Conservation (phyloP, 2,888 invertebrate species). For the Eupithecia inturbata region DNA sequence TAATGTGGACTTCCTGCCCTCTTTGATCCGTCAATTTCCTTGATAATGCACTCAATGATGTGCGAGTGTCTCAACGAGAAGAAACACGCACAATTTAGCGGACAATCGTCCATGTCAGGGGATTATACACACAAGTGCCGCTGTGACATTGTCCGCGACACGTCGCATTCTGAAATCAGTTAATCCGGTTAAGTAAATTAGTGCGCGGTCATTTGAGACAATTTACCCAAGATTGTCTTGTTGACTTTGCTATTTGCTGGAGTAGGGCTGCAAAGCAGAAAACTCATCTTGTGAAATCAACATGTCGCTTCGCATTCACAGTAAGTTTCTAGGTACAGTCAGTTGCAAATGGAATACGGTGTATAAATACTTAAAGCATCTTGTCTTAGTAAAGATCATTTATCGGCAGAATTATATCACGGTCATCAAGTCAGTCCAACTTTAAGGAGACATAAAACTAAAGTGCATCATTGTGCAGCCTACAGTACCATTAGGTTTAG, state of each 20-base stretch:
- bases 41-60: slow-evolving; percentile 68
- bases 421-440: not conserved
- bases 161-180: slow-evolving; percentile 69
- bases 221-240: slow-evolving; percentile 70
- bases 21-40: slow-evolving; percentile 79
- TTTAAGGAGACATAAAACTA: not conserved
- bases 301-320: slow-evolving; percentile 48
- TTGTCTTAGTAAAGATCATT: not conserved
- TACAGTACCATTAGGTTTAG: too few species aligned
- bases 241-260: slow-evolving; percentile 70
- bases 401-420: not conserved
- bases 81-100: slow-evolving; percentile 69
- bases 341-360: not conserved
- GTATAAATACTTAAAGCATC: not conserved
- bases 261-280: slow-evolving; percentile 55
- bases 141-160: slow-evolving; percentile 39
- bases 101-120: slow-evolving; percentile 32
- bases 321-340: slow-evolving; percentile 40
- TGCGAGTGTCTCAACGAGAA: slow-evolving; percentile 62
- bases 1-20: slow-evolving; percentile 79
- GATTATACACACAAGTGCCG: slow-evolving; percentile 41
- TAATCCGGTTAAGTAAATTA: slow-evolving; percentile 74
- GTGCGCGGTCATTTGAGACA: slow-evolving; percentile 73
- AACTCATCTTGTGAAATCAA: slow-evolving; percentile 56
- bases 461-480: not conserved